Evolutionary conservation across 37 sponge, comb jelly and placozoan species (phyloP).

Genomic region (Eunapius fragilis): DNA sequence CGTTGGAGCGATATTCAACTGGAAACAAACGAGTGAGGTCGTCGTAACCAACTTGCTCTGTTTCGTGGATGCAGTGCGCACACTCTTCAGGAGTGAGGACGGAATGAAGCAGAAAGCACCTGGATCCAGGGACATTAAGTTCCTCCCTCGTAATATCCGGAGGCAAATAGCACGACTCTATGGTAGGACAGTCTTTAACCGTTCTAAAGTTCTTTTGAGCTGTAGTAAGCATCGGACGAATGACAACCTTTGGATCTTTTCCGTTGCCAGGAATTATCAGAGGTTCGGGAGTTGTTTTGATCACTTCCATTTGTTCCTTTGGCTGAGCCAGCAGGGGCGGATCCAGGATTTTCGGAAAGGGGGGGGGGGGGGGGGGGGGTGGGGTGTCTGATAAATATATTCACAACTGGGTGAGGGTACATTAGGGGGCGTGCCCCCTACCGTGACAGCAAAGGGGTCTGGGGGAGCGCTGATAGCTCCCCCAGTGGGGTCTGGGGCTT

Average conservation of each 20-base stretch:
- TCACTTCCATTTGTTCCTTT: no score
- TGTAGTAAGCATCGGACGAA: conserved; percentile 42
- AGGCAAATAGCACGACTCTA: not conserved
- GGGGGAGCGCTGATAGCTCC: no score
- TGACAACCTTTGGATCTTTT: not conserved
- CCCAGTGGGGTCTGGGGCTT: no score
- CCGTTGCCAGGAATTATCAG: not conserved
- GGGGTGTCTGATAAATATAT: no score
- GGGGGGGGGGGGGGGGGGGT: no score
- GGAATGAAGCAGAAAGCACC: conserved; percentile 26
- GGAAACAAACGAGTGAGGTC: conserved; percentile 35
- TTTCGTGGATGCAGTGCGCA: conserved; percentile 31
- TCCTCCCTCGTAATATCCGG: conserved; percentile 17
- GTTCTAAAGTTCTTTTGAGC: conserved; percentile 41
- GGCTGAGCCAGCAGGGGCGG: no score
- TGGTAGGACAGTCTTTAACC: conserved; percentile 18
- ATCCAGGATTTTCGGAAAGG: no score
- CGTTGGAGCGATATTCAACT: conserved; percentile 31
- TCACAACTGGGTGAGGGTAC: no score
- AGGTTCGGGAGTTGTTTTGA: no score
- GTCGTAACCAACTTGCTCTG: conserved; percentile 28
- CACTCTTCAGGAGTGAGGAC: conserved; percentile 39
- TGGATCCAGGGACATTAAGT: conserved; percentile 24
- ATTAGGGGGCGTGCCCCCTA: no score
- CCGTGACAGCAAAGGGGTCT: no score